phyloP scores from a whole-genome alignment of 2,113 vertebrate species.

The Larimichthys polyactis region DNA sequence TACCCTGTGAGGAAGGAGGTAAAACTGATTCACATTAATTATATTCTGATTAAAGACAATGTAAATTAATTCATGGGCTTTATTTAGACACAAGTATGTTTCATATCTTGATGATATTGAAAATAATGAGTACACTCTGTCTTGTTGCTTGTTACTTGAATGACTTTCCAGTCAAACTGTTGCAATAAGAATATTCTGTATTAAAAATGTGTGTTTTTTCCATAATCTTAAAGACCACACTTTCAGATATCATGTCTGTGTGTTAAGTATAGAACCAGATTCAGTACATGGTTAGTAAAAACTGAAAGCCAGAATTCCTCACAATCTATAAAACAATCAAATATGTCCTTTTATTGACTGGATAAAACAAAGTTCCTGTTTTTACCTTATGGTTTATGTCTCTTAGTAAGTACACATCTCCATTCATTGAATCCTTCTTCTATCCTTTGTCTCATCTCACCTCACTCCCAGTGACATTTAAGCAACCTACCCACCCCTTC shows the following conservation, averaged over 20 bases:
- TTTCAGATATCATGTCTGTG: no score
- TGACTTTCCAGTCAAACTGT: background rate
- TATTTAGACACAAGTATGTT: background rate
- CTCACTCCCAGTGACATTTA: constrained; percentile 65
- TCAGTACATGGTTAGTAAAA: no score
- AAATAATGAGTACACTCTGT: background rate
- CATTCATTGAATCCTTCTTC: background rate
- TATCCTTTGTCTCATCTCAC: constrained; percentile 60
- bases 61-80: background rate
- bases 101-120: background rate
- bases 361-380: background rate
- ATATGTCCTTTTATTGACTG: background rate
- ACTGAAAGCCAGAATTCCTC: no score
- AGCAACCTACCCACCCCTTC: constrained; percentile 30
- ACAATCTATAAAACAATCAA: background rate
- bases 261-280: no score
- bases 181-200: background rate
- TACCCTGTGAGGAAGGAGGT: background rate
- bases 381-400: background rate
- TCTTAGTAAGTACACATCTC: background rate
- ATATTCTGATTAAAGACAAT: background rate
- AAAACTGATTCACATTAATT: background rate
- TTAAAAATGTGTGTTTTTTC: no score
- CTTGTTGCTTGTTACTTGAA: background rate
- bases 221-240: no score